Evolutionary conservation across 2,797 vertebrate species (phyloP).

Genomic region (Alfaro cultratus): DNA sequence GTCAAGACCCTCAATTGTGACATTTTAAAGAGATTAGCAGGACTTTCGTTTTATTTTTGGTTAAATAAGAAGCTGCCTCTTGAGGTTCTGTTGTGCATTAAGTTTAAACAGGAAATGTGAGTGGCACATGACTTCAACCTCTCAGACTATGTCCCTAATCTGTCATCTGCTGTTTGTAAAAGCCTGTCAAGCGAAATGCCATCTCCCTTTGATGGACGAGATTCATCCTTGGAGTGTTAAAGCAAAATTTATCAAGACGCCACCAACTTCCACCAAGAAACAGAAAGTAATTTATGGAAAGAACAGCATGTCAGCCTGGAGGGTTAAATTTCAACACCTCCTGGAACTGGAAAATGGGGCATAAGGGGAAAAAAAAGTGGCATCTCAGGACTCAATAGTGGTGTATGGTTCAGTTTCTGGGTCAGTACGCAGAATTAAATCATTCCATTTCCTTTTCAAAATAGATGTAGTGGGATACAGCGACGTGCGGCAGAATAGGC

Average conservation of each 20-base stretch:
- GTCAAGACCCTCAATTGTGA: constrained; percentile 4
- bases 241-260: constrained; percentile 41
- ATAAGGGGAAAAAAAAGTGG: constrained; percentile 29
- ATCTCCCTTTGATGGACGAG: constrained; percentile 49
- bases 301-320: constrained; percentile 15
- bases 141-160: constrained; percentile 28
- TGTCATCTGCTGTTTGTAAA: constrained; percentile 38
- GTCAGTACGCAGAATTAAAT: constrained; percentile 59
- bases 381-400: constrained; percentile 33
- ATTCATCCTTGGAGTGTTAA: constrained; percentile 30
- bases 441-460: constrained; percentile 62
- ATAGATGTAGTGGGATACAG: constrained; percentile 52
- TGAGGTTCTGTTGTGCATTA: constrained; percentile 13
- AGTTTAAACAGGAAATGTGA: constrained; percentile 29
- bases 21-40: constrained; percentile 33
- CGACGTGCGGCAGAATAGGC: constrained; percentile 48
- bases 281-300: constrained; percentile 33
- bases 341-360: constrained; percentile 39
- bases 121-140: constrained; percentile 28
- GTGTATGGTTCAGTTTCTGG: constrained; percentile 35
- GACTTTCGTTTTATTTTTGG: constrained; percentile 5
- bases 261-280: constrained; percentile 14
- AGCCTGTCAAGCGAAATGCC: constrained; percentile 19
- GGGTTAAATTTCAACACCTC: constrained; percentile 19
- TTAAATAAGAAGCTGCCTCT: constrained; percentile 17